Evolutionary conservation across 2,113 vertebrate species (phyloP).

Genomic region (Riparia riparia): DNA sequence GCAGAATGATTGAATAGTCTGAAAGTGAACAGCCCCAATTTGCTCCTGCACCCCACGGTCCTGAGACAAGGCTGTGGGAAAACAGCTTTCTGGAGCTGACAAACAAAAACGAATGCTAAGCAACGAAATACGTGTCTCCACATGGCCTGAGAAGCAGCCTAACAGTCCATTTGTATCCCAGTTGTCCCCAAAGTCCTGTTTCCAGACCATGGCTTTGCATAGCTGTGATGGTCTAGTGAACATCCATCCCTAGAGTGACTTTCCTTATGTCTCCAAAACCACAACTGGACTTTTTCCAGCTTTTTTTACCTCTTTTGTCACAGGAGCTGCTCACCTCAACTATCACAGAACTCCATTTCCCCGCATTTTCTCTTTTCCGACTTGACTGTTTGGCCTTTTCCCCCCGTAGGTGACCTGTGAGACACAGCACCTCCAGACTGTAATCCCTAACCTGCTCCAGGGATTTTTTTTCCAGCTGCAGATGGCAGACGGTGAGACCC

Average conservation of each 20-base stretch:
- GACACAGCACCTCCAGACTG: rapidly evolving
- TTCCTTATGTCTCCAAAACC: background rate
- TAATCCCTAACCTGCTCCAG: background rate
- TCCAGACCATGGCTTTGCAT: background rate
- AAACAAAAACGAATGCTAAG: slow-evolving; percentile 23
- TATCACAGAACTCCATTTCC: background rate
- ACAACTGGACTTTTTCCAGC: background rate
- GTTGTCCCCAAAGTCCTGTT: slow-evolving; percentile 10
- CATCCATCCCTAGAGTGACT: background rate
- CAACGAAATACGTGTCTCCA: background rate
- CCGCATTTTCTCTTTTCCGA: background rate
- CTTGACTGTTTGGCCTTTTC: background rate
- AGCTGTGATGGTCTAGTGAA: slow-evolving; percentile 43
- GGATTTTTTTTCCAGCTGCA: background rate
- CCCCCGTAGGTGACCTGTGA: background rate
- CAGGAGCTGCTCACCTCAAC: background rate
- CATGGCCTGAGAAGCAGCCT: background rate
- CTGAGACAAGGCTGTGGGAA: slow-evolving; percentile 55
- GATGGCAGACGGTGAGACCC: background rate
- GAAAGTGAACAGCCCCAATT: slow-evolving; percentile 41
- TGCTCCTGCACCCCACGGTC: background rate
- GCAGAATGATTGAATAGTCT: slow-evolving; percentile 54
- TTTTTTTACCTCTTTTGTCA: slow-evolving; percentile 5
- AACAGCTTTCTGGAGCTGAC: slow-evolving; percentile 29
- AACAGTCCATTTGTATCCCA: slow-evolving; percentile 40